phyloP scores from a whole-genome alignment of 2,113 vertebrate species.

The Laterallus jamaicensis region DNA sequence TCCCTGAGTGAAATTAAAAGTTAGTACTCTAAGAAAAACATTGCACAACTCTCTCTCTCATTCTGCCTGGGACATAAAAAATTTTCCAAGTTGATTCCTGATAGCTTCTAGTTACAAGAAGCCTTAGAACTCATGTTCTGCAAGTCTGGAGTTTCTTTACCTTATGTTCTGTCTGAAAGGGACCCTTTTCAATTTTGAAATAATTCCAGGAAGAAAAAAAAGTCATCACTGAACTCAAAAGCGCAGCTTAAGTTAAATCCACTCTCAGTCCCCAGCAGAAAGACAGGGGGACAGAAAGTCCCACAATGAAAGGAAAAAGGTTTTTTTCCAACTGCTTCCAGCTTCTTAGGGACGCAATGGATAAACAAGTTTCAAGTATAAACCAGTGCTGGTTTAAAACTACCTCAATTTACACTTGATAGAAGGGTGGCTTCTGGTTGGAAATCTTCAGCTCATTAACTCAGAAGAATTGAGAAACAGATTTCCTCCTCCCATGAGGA shows the following conservation, averaged over 20 bases:
- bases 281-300: not conserved
- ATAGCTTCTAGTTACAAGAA: not conserved
- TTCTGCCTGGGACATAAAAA: not conserved
- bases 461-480: not conserved
- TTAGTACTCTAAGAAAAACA: not conserved
- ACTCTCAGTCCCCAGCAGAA: not conserved
- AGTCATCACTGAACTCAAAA: not conserved
- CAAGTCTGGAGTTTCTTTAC: not conserved
- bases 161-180: not conserved
- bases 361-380: not conserved
- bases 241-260: not conserved
- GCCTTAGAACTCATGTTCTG: not conserved
- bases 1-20: not conserved
- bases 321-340: not conserved
- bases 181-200: not conserved
- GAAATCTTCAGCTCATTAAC: not conserved
- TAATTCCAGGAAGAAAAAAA: not conserved
- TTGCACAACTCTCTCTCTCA: not conserved
- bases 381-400: not conserved
- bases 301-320: rapidly evolving
- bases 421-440: not conserved
- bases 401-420: not conserved
- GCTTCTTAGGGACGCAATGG: not conserved
- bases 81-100: not conserved
- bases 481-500: not conserved